phyloP scores from a whole-genome alignment of 92 coral and sea anemone genomes.

The Siderastrea radians region DNA sequence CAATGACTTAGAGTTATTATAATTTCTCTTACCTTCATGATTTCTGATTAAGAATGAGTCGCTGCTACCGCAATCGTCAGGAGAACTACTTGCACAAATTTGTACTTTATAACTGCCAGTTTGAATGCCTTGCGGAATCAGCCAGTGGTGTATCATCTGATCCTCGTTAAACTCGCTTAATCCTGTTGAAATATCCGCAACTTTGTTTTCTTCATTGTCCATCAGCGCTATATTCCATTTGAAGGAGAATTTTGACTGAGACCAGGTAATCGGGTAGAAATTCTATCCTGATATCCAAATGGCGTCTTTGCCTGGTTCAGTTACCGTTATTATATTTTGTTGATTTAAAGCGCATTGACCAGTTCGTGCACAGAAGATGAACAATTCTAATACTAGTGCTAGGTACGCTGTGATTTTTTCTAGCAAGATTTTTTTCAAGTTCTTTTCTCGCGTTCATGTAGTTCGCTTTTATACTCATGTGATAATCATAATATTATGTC shows the following conservation, averaged over 20 bases:
- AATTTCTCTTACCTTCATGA: constrained; percentile 52
- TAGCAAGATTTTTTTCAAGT: constrained; percentile 9
- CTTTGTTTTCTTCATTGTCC: constrained; percentile 41
- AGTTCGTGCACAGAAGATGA: neutral
- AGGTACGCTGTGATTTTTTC: neutral
- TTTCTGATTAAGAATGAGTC: constrained; percentile 58
- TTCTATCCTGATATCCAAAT: constrained; percentile 67
- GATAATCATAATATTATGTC: constrained; percentile 11
- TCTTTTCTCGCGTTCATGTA: neutral
- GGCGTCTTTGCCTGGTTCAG: constrained; percentile 61
- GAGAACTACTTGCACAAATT: constrained; percentile 52
- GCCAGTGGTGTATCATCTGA: constrained; percentile 71
- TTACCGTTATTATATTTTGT: constrained; percentile 43
- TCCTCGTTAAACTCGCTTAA: constrained; percentile 77
- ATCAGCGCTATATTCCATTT: constrained; percentile 78
- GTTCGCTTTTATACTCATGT: neutral
- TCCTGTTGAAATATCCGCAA: constrained; percentile 61
- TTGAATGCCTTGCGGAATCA: constrained; percentile 47
- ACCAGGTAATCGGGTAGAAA: constrained; percentile 74
- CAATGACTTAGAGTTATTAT: neutral
- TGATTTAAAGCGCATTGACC: constrained; percentile 6
- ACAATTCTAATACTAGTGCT: neutral
- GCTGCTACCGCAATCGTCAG: constrained; percentile 58
- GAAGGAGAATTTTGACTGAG: constrained; percentile 69
- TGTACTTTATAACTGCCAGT: constrained; percentile 67